Evolutionary conservation across 1,140 invertebrate genomes (phyloP).

Genomic region (Palaemon carinicauda): DNA sequence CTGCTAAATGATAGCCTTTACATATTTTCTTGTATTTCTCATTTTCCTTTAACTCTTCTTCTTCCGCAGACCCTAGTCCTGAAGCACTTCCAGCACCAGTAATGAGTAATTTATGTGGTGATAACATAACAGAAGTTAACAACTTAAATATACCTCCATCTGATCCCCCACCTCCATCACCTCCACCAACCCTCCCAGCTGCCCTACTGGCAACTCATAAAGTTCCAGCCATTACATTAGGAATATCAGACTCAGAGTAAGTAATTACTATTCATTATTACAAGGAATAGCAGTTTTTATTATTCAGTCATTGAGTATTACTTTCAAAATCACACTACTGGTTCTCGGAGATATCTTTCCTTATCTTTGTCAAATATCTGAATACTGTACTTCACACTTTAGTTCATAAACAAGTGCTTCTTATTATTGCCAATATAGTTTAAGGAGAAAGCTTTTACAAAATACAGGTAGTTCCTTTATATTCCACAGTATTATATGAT

Average conservation of each 20-base stretch:
- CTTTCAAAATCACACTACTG: too few relatives aligned
- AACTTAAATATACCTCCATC: conserved; percentile 57
- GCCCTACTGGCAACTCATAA: conserved; percentile 46
- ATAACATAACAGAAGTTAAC: conserved; percentile 51
- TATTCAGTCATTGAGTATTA: not conserved
- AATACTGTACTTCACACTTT: too few relatives aligned
- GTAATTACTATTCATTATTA: not conserved
- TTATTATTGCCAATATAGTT: too few relatives aligned
- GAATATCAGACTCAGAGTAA: conserved; percentile 51
- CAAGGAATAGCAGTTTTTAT: not conserved
- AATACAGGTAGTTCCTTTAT: too few relatives aligned
- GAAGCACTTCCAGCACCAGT: conserved; percentile 58
- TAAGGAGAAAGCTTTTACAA: too few relatives aligned
- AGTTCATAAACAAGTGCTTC: too few relatives aligned
- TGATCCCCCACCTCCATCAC: conserved; percentile 49
- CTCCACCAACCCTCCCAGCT: conserved; percentile 44
- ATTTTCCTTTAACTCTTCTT: not conserved
- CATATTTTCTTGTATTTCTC: too few relatives aligned
- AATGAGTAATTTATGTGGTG: conserved; percentile 10
- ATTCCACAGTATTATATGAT: too few relatives aligned
- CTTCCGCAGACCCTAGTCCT: conserved; percentile 57
- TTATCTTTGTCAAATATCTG: too few relatives aligned
- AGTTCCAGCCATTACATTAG: conserved; percentile 33
- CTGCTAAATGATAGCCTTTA: too few relatives aligned
- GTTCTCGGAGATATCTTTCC: too few relatives aligned